These are phyloP conservation scores for Clavelina lepadiformis DNA, from an alignment of 23 tunicate genomes.

Conservation along the genomic window DNA sequence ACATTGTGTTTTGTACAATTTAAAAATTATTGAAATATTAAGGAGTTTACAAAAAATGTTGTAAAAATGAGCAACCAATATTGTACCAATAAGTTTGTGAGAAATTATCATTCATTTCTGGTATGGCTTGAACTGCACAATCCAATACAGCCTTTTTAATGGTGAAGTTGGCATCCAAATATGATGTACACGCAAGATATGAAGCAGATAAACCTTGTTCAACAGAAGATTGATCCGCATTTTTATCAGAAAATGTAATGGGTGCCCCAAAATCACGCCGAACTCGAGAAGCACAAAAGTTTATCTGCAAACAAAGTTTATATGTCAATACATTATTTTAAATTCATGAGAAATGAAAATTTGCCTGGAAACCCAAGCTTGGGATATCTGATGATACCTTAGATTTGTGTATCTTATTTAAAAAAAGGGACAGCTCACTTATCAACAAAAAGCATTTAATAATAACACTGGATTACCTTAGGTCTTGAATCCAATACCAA, in stretches of 20 bases:
- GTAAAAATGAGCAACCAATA: not conserved
- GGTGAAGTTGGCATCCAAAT: slow-evolving; percentile 48
- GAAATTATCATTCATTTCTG: slow-evolving; percentile 37
- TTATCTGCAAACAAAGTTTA: slow-evolving; percentile 49
- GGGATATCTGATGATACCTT: too few species aligned
- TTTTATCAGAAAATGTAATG: slow-evolving; percentile 56
- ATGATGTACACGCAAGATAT: slow-evolving; percentile 46
- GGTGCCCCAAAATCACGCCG: slow-evolving; percentile 73
- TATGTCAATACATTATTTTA: too few species aligned
- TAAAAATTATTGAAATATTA: too few species aligned
- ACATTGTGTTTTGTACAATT: not conserved
- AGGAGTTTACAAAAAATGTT: too few species aligned
- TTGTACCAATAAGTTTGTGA: slow-evolving; percentile 76
- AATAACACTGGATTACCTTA: too few species aligned
- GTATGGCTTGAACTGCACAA: slow-evolving; percentile 65
- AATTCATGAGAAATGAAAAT: too few species aligned
- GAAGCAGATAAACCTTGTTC: slow-evolving; percentile 66
- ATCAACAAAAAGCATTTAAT: too few species aligned
- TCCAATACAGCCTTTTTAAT: slow-evolving; percentile 55
- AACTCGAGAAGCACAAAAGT: slow-evolving; percentile 66
- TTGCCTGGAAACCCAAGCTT: too few species aligned
- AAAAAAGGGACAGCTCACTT: too few species aligned
- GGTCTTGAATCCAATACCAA: slow-evolving; percentile 59
- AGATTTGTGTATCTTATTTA: too few species aligned
- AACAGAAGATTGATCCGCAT: slow-evolving; percentile 47